Evolutionary conservation across 2,113 vertebrate species (phyloP).

Genomic region (Eira barbara): DNA sequence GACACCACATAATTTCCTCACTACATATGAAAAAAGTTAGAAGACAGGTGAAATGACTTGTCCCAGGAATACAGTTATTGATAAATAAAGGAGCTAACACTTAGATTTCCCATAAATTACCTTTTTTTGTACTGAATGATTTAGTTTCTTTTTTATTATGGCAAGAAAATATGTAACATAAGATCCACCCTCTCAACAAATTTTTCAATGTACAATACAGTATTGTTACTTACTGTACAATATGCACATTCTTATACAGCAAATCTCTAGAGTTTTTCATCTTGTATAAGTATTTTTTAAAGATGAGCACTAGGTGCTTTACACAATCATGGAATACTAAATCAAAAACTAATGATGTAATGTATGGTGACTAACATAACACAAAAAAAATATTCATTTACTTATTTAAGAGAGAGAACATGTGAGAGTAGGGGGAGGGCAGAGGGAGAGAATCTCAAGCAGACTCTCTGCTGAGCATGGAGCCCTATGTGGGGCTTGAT

Average conservation of each 20-base stretch:
- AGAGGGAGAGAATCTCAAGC: neutral
- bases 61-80: neutral
- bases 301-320: too few relatives aligned
- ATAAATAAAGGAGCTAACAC: neutral
- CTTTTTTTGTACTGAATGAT: neutral
- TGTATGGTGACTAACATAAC: too few relatives aligned
- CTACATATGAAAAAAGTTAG: constrained; percentile 1
- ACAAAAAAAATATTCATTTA: neutral
- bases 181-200: neutral
- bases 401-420: neutral
- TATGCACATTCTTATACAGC: neutral
- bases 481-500: neutral
- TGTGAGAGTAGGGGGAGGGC: neutral
- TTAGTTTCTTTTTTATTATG: neutral
- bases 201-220: neutral
- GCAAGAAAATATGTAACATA: neutral
- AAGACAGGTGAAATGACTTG: constrained; percentile 3
- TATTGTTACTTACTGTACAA: neutral
- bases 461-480: neutral
- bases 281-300: neutral
- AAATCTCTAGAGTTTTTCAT: neutral
- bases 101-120: constrained; percentile 18
- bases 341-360: too few relatives aligned
- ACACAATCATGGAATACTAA: too few relatives aligned
- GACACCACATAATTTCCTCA: neutral